Conservation (phyloP, 1,140 invertebrate genomes). For the Vollenhovia emeryi region DNA sequence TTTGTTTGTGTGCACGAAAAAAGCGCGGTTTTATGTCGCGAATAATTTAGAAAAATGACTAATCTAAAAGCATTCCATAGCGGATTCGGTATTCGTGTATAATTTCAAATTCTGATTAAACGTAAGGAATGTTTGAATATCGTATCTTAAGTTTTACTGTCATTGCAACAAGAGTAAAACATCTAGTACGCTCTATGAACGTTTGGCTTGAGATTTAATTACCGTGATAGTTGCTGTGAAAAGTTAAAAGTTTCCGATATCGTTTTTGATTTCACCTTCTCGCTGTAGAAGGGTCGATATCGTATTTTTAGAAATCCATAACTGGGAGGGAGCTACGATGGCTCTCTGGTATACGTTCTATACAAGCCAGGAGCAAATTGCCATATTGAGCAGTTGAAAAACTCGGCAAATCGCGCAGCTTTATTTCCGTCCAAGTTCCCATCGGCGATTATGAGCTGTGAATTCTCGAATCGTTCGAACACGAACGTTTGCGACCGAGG, state of each 20-base stretch:
- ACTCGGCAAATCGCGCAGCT: conserved; percentile 15
- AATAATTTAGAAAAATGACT: neutral
- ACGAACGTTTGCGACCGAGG: conserved; percentile 24
- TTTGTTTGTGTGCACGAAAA: no score
- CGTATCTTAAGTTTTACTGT: neutral
- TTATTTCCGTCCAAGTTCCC: conserved; percentile 43
- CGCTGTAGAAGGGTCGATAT: neutral
- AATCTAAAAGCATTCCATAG: neutral
- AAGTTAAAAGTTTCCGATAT: neutral
- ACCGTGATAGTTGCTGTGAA: neutral
- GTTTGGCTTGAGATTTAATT: neutral
- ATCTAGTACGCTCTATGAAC: neutral
- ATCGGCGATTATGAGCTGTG: conserved; percentile 42
- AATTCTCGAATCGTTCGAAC: conserved; percentile 40
- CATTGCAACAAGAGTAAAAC: neutral
- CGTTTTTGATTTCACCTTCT: neutral
- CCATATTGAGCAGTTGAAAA: conserved; percentile 41
- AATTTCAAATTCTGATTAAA: neutral
- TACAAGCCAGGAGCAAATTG: conserved; percentile 17
- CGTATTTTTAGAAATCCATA: conserved; percentile 19
- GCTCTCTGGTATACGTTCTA: neutral
- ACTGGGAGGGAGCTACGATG: neutral
- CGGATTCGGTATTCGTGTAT: neutral
- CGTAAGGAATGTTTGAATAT: neutral
- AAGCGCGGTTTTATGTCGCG: no score